Evolutionary conservation across 2,797 vertebrate genomes (phyloP), one percentile per base, ranked within the genome.

Genomic region (Atherinosoma microstoma): DNA sequence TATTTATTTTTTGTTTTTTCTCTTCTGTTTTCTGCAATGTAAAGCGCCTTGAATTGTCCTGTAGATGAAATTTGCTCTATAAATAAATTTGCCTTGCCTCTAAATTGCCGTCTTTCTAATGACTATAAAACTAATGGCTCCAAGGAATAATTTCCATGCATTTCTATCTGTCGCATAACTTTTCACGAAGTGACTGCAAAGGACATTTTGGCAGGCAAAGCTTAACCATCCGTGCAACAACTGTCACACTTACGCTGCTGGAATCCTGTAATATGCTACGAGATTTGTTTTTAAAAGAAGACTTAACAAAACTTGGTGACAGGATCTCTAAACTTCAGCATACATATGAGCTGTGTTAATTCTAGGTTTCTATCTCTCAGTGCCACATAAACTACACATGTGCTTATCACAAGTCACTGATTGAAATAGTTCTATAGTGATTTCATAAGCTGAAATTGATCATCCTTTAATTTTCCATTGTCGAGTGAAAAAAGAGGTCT

Each of bases 101-200:
- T 53, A 58, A 65, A 49, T 57, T 75, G 34, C 1, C 60, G 65
- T 61, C 20, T 67, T 42, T 63, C 13, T 63, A 24, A 69, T 74
- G 65, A 79, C 42, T 66, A 64, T 78, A 60, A 58, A 83, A 51
- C 47, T 61, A 36, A n/a, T 13, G n/a, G 18, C 18, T 42, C 61
- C 49, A 34, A 27, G 56, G 20, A 67, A 67, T 13, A 69, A 27
- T 24, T 18, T 18, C 45, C 20, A 47, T 53, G 1, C 20, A 59
- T 72, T 75, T 66, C 62, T 71, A 75, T 78, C 47, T 59, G 49
- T 82, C 86, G 74, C 62, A 11, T 80, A 84, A 86, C 49, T 32
- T 84, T 64, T 82, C 29, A 58, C 24, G 22, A 27, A 27, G 20
- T 81, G 58, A 82, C 71, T 42, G 59, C 66, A 53, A 9, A 68